Evolutionary conservation across 2,888 invertebrate species (phyloP).

Genomic region (Trachelus iudaicus): DNA sequence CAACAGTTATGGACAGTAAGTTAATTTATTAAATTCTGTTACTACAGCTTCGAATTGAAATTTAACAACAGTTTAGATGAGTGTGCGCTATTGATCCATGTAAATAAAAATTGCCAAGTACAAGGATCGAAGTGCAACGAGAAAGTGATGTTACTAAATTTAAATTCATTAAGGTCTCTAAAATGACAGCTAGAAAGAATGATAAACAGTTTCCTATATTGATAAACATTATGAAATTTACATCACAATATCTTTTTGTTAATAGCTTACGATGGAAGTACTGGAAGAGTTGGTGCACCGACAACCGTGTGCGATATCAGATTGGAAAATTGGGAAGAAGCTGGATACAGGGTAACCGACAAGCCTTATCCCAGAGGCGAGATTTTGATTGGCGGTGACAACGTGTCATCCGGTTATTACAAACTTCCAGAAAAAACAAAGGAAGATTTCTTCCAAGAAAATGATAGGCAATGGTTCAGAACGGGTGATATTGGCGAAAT

Average conservation of each 20-base stretch:
- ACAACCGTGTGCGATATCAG: slow-evolving; percentile 85
- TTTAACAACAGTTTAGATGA: not conserved
- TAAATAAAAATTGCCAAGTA: not conserved
- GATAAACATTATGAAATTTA: not conserved
- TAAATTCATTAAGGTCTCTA: no score
- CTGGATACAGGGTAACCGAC: slow-evolving; percentile 88
- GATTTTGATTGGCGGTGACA: slow-evolving; percentile 87
- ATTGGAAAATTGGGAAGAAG: slow-evolving; percentile 94
- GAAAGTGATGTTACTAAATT: no score
- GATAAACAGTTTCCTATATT: no score
- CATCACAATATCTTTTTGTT: slow-evolving; percentile 7
- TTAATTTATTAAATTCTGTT: slow-evolving; percentile 30
- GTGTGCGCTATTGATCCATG: not conserved
- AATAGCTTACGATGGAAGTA: slow-evolving; percentile 72
- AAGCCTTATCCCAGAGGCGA: slow-evolving; percentile 89
- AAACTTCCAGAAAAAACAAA: slow-evolving; percentile 88
- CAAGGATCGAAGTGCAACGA: not conserved
- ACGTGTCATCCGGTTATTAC: slow-evolving; percentile 94
- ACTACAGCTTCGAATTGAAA: not conserved
- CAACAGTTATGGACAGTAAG: slow-evolving; percentile 84
- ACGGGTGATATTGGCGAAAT: slow-evolving; percentile 97
- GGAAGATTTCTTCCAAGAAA: slow-evolving; percentile 87
- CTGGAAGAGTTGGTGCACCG: slow-evolving; percentile 91
- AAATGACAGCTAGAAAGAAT: no score
- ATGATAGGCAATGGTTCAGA: slow-evolving; percentile 91